Base-by-base conservation (phyloP, 2,113 vertebrate species). In the Cichladusa arquata region DNA sequence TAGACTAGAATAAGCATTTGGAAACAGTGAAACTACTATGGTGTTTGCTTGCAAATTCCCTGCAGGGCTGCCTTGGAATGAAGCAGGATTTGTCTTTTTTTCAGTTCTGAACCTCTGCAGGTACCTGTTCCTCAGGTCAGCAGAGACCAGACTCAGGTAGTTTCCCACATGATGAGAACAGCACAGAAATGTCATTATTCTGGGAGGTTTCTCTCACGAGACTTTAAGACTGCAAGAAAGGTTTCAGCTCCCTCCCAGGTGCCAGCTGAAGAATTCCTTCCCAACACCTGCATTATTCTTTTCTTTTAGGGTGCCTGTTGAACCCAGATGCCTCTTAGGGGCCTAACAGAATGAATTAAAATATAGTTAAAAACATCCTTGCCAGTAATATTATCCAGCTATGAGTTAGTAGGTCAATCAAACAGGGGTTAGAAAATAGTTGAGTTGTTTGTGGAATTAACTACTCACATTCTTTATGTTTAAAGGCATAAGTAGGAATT, bases 1-100 rank as follows among this genome's bases (percentile, higher is more conserved):
- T 93, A 96, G 85, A 88, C 69, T 44, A 92, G 71, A 86, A 51
- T 11, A 81, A 88, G 13, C 31, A 82, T 72, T 96, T 96, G 91
- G 91, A 93, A 93, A 91, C 5, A 79, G 60, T 72, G 83, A 82
- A 94, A 61, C 66, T 96, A 88, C 76, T 92, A 56, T 53, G 72
- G 31, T 34, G 64, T 92, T 91, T 86, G 36, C 64, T 95, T 81
- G 29, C 56, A 72, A 58, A 91, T 83, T 88, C 71, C 79, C 56
- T 94, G 44, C 24, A 70, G n/a, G 31, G 12, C 40, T 91, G 60
- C 58, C 22, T 22, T 81, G 66, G 65, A 53, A 65, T 54, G 40
- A n/a, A 44, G 60, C 56, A 62, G 24, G 2, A 4, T 54, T 71
- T 94, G 23, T 28, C 8, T 26, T 87, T 84, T 36, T 62, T 10